Evolutionary conservation across 2,888 invertebrate species (phyloP), one percentile per base, ranked within the genome.

Genomic region (Ophion ventricosus): DNA sequence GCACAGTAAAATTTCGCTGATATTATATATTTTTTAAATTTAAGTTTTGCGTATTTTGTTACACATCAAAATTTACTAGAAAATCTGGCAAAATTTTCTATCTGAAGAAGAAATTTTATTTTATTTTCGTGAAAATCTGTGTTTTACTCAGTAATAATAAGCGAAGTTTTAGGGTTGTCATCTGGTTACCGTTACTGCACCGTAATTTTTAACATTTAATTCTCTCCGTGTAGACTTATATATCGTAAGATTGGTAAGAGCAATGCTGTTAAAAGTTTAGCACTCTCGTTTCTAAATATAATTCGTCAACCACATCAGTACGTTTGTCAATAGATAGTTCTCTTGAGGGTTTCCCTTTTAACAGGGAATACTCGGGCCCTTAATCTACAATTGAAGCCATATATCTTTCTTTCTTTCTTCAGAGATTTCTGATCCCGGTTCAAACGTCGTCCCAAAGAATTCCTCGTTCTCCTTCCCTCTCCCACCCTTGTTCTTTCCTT

Each of bases 401-500:
- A 40, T 8, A 29, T 56, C 29, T 23, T 69, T 26, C 73, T 43
- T 59, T 61, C 26, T 73, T 73, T 43, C 23, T 61, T 20, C 8
- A 73, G 43, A 43, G 20, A 43, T 73, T 25, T n/a, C 43, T 72
- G 56, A 72, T 35, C 35, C 23, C 35, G 35, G 61, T 43, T 59
- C 43, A 25, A 25, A 43, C 40, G 61, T 43, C 35, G 61, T 61
- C 35, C 56, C 66, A 61, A 59, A 76, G 56, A 70, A 43, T 63
- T 63, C 54, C 70, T 29, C 14, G 14, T 29, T 40, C 26, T 43
- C 11, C 29, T 17, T 25, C 26, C 17, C 25, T 43, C 25, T 35
- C 14, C 4, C 14, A 0, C 43, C 20, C 26, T 64, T 25, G 61
- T 11, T 56, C 56, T 57, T 59, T 66, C 43, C 43, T 73, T 66